Conservation (phyloP, 2,797 vertebrate species). For the Cyclura pinguis region DNA sequence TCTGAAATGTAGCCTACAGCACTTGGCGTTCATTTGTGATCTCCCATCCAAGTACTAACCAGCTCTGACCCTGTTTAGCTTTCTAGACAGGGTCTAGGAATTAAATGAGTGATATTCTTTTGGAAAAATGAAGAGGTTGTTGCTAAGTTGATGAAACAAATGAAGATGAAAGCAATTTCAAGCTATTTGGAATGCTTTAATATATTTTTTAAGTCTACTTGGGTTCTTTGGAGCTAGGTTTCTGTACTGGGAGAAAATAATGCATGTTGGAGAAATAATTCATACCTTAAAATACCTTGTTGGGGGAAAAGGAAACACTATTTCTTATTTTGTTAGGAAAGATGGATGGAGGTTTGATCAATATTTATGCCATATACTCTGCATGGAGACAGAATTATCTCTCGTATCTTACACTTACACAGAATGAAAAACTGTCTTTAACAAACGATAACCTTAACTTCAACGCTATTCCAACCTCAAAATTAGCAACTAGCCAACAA, state of each 20-base stretch:
- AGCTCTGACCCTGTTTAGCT: no score
- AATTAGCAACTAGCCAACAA: not conserved
- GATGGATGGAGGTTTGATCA: not conserved
- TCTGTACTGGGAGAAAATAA: constrained; percentile 4
- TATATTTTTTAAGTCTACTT: not conserved
- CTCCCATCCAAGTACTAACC: no score
- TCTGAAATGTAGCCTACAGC: no score
- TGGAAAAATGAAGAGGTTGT: not conserved
- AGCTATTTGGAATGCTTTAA: not conserved
- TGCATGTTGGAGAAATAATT: not conserved
- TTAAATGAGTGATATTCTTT: not conserved
- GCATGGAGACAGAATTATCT: constrained; percentile 19
- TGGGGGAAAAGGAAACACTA: not conserved
- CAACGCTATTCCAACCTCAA: not conserved
- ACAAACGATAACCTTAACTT: not conserved
- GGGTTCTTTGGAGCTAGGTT: not conserved
- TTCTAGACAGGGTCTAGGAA: not conserved
- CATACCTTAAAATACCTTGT: not conserved
- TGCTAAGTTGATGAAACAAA: not conserved
- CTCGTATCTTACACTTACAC: not conserved
- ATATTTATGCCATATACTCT: constrained; percentile 9
- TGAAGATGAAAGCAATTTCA: not conserved
- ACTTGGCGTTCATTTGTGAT: no score
- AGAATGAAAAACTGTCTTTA: not conserved
- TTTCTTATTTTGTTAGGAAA: constrained; percentile 17